A percentile compares a stretch with the other conserved stretches of the same genome.
phyloP scores from a whole-genome alignment of 2,797 vertebrate species.

The Sternotherus odoratus region DNA sequence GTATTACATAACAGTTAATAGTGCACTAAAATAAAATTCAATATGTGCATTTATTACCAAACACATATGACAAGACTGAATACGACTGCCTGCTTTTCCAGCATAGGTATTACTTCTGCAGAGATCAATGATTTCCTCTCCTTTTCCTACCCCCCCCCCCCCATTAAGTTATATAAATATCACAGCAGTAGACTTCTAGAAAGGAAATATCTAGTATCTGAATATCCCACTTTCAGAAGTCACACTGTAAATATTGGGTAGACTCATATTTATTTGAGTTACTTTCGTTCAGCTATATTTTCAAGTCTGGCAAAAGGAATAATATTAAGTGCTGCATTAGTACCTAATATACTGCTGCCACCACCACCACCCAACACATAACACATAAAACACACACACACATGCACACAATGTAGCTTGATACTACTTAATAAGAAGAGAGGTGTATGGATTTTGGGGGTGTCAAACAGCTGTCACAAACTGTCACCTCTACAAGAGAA shows the following conservation, averaged over 20 bases:
- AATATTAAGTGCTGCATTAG: constrained; percentile 47
- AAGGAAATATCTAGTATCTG: constrained; percentile 1
- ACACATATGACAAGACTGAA: not conserved
- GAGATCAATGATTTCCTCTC: constrained; percentile 35
- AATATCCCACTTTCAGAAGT: constrained; percentile 50
- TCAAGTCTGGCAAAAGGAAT: constrained; percentile 42
- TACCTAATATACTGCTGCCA: constrained; percentile 28
- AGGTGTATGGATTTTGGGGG: constrained; percentile 81
- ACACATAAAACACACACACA: constrained; percentile 35
- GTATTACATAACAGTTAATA: constrained; percentile 61
- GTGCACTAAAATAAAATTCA: constrained; percentile 66
- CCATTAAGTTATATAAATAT: constrained; percentile 54
- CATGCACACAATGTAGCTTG: constrained; percentile 59
- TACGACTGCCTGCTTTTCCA: constrained; percentile 41
- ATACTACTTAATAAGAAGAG: constrained; percentile 77
- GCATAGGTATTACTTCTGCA: constrained; percentile 44
- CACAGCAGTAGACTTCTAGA: constrained; percentile 26
- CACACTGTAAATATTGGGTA: constrained; percentile 51
- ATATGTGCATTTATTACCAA: constrained; percentile 52
- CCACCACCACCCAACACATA: not conserved
- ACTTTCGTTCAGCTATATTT: constrained; percentile 48
- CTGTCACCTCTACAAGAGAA: constrained; percentile 86
- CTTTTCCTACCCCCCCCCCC: constrained; percentile 16
- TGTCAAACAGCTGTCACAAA: constrained; percentile 85
- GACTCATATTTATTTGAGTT: constrained; percentile 41